These are phyloP conservation scores for Cryptoblepharus egeriae DNA, from an alignment of 2,797 vertebrate genomes.

Conservation along the genomic window DNA sequence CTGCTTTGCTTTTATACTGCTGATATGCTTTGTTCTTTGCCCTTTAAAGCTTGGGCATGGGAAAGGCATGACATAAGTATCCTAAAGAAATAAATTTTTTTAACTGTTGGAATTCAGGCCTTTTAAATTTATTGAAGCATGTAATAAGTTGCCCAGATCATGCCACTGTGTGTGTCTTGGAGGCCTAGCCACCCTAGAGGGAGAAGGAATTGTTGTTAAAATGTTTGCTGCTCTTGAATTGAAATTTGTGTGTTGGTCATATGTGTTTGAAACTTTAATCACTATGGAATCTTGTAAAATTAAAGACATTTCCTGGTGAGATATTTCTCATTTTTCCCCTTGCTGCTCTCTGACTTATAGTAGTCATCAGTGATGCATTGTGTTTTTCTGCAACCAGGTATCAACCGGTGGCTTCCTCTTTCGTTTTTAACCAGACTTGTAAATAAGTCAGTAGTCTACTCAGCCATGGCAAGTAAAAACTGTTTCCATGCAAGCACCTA, in stretches of 20 bases:
- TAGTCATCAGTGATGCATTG: not conserved
- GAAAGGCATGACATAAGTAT: no score
- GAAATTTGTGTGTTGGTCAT: not conserved
- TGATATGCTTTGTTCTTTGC: no score
- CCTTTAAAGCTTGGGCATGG: no score
- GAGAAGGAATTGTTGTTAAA: not conserved
- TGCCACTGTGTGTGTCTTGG: no score
- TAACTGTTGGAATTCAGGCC: not conserved
- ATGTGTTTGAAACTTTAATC: not conserved
- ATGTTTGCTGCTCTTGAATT: not conserved
- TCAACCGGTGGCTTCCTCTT: not conserved
- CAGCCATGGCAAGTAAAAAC: not conserved
- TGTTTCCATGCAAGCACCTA: not conserved
- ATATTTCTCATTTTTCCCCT: not conserved
- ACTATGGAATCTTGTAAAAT: no score
- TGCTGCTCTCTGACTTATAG: not conserved
- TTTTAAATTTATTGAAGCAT: not conserved
- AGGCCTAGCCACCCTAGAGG: no score
- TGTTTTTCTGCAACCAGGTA: not conserved
- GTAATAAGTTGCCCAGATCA: not conserved
- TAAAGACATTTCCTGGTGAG: not conserved
- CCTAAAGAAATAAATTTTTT: no score
- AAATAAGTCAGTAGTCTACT: not conserved
- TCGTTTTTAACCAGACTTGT: not conserved
- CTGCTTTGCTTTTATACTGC: no score